phyloP scores from a whole-genome alignment of 2,797 vertebrate genomes.

The Rallus crepitans region DNA sequence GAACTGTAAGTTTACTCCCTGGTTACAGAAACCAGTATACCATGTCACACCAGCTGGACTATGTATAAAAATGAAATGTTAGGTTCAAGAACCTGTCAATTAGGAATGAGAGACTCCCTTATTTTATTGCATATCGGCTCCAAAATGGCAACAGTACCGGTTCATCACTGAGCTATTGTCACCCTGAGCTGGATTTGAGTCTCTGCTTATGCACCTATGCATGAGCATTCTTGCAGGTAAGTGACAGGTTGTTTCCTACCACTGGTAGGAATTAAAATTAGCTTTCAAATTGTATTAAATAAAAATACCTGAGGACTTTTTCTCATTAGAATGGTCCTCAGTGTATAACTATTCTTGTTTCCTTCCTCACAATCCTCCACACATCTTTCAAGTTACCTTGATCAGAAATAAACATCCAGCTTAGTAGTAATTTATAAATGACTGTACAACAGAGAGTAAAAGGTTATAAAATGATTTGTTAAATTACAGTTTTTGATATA shows the following conservation, averaged over 20 bases:
- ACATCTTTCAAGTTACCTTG: not conserved
- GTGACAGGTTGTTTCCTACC: not conserved
- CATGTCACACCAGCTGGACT: not conserved
- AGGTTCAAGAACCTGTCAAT: not conserved
- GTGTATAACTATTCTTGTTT: not conserved
- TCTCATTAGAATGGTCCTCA: not conserved
- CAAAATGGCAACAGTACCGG: not conserved
- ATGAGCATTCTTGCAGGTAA: not conserved
- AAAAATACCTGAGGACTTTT: not conserved
- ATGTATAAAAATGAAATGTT: not conserved
- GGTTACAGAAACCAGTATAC: not conserved
- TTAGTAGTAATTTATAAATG: not conserved
- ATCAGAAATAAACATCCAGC: not conserved
- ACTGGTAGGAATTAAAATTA: not conserved
- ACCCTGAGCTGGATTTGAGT: not conserved
- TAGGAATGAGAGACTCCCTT: not conserved
- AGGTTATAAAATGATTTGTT: not conserved
- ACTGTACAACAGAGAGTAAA: not conserved
- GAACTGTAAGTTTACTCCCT: not conserved
- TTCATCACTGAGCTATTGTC: not conserved
- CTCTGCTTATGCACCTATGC: not conserved
- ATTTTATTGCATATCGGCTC: not conserved
- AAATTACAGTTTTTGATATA: not conserved
- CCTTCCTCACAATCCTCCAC: not conserved
- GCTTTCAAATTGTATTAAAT: not conserved